Evolutionary conservation across 1,140 invertebrate genomes (phyloP), one percentile per base, ranked within the genome.

Genomic region (Paraescarpia echinospica): DNA sequence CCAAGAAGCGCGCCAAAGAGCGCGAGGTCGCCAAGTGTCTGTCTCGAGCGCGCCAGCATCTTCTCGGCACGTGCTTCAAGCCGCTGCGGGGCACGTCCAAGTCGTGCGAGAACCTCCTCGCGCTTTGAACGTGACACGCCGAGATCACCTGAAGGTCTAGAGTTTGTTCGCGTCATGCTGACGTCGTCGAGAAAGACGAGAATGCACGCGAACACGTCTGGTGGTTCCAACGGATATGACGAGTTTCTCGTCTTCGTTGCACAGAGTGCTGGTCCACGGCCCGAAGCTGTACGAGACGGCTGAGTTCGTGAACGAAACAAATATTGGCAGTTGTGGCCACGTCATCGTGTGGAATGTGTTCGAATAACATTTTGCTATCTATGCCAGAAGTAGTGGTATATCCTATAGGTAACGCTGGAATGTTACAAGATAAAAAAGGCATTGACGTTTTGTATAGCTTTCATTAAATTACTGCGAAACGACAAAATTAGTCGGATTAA

Each of bases 91-190:
- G 77, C n/a, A n/a, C 90, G 0, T 90, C 59, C 31, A 90, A 92
- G 33, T 92, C 92, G 31, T 92, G 92, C 89, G 92, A 92, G 22
- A 92, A 92, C 35, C 89, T 92, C 2, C 89, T 92, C 18, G 92
- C 90, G 33, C 35, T 92, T 12, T 92, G 41, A 92, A 31, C 59
- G 18, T 77, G 18, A 77, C 59, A 77, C 59, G 59, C 27, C 8
- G 22, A 2, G 59, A 18, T 77, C 59, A 27, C 2, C 22, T 18
- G 59, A 31, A 77, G 59, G 59, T 12, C 59, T 2, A 77, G 59
- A 77, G 59, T 27, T 77, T 27, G 59, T 77, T 0, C 12, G 59
- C 22, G 59, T 14, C 59, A 77, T 18, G 59, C 22, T 31, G 59
- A 27, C 12, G 59, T 77, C 59, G 59, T 77, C 59, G 12, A 4